phyloP scores from a whole-genome alignment of 2,113 vertebrate genomes.

The Synchiropus splendidus region DNA sequence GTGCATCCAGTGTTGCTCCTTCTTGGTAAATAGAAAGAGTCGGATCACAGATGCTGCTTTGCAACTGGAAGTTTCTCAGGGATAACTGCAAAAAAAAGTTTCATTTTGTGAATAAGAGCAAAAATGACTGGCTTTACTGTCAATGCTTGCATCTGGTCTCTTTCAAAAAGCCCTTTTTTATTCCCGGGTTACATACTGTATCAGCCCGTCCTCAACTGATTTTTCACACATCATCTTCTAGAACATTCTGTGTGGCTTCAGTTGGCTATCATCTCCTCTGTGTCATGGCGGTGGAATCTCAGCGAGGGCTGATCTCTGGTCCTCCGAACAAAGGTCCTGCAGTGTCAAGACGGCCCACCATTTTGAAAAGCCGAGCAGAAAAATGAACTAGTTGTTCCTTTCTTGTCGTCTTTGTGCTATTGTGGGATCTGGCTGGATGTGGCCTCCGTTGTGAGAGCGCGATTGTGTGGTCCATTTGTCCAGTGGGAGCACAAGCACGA shows the following conservation, averaged over 20 bases:
- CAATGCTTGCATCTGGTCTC: no score
- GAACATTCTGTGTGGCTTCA: constrained; percentile 1
- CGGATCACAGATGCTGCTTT: no score
- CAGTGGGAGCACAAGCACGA: no score
- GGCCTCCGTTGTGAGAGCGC: constrained; percentile 22
- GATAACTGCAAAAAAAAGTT: no score
- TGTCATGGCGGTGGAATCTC: constrained; percentile 57
- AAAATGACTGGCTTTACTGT: no score
- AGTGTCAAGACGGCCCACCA: constrained; percentile 34
- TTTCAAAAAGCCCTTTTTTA: no score
- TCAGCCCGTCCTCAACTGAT: no score
- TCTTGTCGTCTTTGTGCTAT: constrained; percentile 43
- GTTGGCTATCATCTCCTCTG: constrained; percentile 4
- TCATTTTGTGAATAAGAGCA: no score
- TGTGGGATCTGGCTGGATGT: constrained; percentile 37
- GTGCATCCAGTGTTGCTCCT: no score
- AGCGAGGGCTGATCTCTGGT: constrained; percentile 33
- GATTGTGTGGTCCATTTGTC: background rate
- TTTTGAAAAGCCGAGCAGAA: constrained; percentile 40
- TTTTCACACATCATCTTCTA: background rate
- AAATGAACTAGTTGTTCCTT: constrained; percentile 57
- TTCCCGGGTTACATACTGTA: no score
- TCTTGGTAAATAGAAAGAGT: no score
- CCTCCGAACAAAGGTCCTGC: constrained; percentile 42
- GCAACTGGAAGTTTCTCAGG: no score